phyloP scores from a whole-genome alignment of 1,140 invertebrate species.

The Tetramorium simillimum region DNA sequence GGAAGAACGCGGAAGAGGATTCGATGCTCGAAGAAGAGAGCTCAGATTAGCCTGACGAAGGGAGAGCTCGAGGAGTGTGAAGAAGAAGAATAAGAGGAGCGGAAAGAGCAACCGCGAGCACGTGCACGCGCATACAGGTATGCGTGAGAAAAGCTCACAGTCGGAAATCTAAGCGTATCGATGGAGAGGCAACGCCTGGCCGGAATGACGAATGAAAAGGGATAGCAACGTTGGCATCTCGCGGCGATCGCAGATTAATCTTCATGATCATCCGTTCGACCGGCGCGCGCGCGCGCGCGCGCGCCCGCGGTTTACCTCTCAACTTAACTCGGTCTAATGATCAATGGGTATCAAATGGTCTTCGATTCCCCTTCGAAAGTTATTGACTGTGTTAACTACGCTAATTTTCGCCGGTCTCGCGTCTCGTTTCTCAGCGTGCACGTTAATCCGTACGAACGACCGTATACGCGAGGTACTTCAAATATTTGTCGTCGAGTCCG shows the following conservation, averaged over 20 bases:
- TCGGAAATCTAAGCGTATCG: constrained; percentile 41
- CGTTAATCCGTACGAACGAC: constrained; percentile 1
- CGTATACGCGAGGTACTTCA: not conserved
- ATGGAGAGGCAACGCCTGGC: constrained; percentile 43
- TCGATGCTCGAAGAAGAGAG: constrained; percentile 46
- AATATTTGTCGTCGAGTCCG: not conserved
- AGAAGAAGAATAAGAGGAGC: constrained; percentile 22
- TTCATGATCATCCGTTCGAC: constrained; percentile 59
- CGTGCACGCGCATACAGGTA: constrained; percentile 56
- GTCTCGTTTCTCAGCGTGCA: not conserved
- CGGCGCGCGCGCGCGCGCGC: constrained; percentile 12
- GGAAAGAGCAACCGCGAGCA: constrained; percentile 37
- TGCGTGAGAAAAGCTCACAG: constrained; percentile 61
- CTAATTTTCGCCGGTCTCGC: not conserved
- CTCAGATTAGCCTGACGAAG: constrained; percentile 38
- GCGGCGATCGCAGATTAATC: constrained; percentile 67
- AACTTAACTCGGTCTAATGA: constrained; percentile 31
- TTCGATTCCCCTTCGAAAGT: not conserved
- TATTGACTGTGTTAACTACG: not conserved
- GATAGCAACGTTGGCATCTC: constrained; percentile 44
- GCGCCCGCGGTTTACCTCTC: constrained; percentile 29
- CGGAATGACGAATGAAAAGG: constrained; percentile 66
- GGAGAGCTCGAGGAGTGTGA: constrained; percentile 22
- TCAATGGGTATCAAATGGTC: constrained; percentile 23
- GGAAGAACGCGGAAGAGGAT: constrained; percentile 70